Evolutionary conservation across 2,113 vertebrate species (phyloP).

Genomic region (Hemiscyllium ocellatum): DNA sequence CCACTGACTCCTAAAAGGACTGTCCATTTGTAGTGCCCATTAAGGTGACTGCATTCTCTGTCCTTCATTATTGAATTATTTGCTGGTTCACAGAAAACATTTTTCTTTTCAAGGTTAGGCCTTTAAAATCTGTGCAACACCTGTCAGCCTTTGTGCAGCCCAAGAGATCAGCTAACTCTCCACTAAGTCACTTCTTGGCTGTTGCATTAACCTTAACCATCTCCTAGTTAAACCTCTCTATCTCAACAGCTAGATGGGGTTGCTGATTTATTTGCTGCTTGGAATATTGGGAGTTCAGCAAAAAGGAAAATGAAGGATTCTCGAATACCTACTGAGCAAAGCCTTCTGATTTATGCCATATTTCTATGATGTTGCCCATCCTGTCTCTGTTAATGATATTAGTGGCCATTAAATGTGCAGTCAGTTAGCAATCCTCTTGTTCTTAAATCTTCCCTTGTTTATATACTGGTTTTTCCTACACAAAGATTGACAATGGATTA

Average conservation of each 20-base stretch:
- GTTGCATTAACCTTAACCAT: neutral
- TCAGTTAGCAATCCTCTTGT: neutral
- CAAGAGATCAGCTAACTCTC: neutral
- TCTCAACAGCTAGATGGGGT: neutral
- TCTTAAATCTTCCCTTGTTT: neutral
- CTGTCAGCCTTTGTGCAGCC: neutral
- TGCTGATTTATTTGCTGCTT: neutral
- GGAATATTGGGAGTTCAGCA: neutral
- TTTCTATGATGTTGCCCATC: neutral
- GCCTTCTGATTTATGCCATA: neutral
- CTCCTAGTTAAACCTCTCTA: neutral
- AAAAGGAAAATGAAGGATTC: neutral
- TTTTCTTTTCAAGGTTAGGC: neutral
- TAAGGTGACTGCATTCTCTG: neutral
- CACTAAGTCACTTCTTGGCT: neutral
- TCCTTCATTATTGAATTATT: neutral
- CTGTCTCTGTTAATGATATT: neutral
- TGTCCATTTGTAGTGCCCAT: neutral
- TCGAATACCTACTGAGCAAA: neutral
- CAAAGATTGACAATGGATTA: neutral
- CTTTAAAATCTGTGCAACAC: neutral
- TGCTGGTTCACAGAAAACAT: neutral
- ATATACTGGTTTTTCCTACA: neutral
- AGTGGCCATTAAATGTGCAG: neutral
- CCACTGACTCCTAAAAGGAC: neutral